Base-by-base conservation (phyloP, 2,113 vertebrate species). In the Bombycilla garrulus region DNA sequence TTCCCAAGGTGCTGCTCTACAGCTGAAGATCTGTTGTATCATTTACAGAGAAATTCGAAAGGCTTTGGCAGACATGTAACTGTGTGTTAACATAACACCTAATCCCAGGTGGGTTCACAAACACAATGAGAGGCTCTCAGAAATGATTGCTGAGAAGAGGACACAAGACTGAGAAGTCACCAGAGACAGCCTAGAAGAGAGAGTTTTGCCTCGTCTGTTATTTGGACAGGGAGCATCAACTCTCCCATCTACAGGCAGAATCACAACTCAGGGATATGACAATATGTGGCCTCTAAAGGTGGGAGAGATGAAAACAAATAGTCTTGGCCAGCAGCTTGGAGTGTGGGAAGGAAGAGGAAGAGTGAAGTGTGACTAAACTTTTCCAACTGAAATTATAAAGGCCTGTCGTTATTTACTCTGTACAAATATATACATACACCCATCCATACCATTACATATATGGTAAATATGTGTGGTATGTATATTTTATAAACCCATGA, bases 111-210 rank as follows among this genome's bases (percentile, higher is more conserved):
- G 82, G 58, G 35, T 40, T 92, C 58, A 35, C 88, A 77, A 62
- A 42, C 42, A 73, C 14, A 80, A 77, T 19, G 38, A 86, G 23
- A 73, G 35, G n/a, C 66, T 93, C 50, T 72, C 40, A 79, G 66
- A 87, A 92, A 78, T 61, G 48, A 94, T 48, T 73, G 81, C 70
- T 61, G 78, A 93, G 77, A 84, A 86, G 53, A 85, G 45, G 66
- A 85, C 67, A 51, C 0, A 3, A 70, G 82, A 23, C n/a, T 35
- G 40, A 83, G 44, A 56, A 56, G 47, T 42, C 92, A 88, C 71
- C 47, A 78, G 74, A 83, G 60, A 66, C 60, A 48, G 35, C 9
- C 60, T n/a, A 44, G 29, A 58, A 81, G 29, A 42, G 38, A 50
- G 19, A 5, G 9, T 5, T 45, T 56, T 66, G 6, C 7, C 42